Conservation (phyloP, 2,113 vertebrate genomes). For the Ramphastos sulfuratus region DNA sequence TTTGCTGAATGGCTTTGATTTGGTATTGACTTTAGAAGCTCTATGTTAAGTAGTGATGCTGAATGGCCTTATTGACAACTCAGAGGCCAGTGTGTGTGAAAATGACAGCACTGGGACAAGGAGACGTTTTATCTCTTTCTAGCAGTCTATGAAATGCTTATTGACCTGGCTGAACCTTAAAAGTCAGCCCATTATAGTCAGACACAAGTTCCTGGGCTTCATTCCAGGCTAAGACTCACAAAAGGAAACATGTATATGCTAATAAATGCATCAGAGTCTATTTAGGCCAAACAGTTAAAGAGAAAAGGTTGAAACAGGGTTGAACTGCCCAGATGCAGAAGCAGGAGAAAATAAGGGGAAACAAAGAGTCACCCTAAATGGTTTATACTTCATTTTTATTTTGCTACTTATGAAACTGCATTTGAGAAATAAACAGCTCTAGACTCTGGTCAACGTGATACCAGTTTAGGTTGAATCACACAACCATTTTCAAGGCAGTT, state of each 20-base stretch:
- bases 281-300: constrained; percentile 27
- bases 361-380: neutral
- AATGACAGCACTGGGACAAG: neutral
- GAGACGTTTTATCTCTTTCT: constrained; percentile 13
- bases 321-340: neutral
- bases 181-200: constrained; percentile 27
- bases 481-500: neutral
- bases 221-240: constrained; percentile 9
- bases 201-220: constrained; percentile 15
- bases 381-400: neutral
- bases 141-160: constrained; percentile 23
- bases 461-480: neutral
- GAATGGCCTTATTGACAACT: constrained; percentile 27
- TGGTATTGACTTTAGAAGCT: constrained; percentile 7
- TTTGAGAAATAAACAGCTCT: neutral
- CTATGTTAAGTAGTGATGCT: neutral
- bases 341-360: neutral
- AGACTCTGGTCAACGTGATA: neutral
- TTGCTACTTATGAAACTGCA: neutral
- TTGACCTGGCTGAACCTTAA: constrained; percentile 5
- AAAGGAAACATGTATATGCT: constrained; percentile 10
- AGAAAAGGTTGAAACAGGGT: neutral
- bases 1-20: neutral
- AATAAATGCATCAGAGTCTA: constrained; percentile 8
- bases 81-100: neutral